Base-by-base conservation (phyloP, 2,113 vertebrate genomes). In the Phalacrocorax pelagicus region DNA sequence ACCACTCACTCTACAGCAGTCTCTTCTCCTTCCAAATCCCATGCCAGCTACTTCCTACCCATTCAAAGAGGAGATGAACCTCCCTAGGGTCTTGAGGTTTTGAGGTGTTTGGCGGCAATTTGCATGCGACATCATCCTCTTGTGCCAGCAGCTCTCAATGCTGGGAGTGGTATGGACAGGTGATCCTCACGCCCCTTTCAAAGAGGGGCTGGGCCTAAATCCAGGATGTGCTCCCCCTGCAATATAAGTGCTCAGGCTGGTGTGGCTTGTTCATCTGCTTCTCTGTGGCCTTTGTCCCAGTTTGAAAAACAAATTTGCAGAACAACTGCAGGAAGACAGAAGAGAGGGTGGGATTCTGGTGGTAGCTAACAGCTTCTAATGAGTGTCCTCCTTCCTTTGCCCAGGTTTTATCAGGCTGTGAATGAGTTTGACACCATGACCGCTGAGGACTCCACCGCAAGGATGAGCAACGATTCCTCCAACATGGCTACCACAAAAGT, bases 341-440 rank as follows among this genome's bases (percentile, higher is more conserved):
- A 85, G 32, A 52, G 32, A 52, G 15, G 58, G 8, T 67, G 16
- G 5, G n/a, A 29, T 58, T 44, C 36, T 62, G 44, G 26, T 19
- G 17, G 42, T 34, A 55, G 16, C 32, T 23, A 51, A 77, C 10
- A 74, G 47, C 32, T 75, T 67, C 61, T 96, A 92, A 84, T 0
- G 0, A 59, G 8, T 44, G 30, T 38, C 8, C 52, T 78, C 32
- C 63, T 95, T 32, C 52, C 52, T 88, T 83, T 96, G 17, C 40
- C 44, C 88, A 99, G 99, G 97, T 97, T 96, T 94, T 96, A 97
- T 42, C 97, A 98, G 91, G 94, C 97, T 98, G 98, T 99, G 99
- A 98, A 99, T 99, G 99, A 98, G 98, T 98, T 97, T 98, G 98
- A 98, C 99, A 99, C 98, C 98, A 99, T 99, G 99, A 99, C 99